Base-by-base conservation (phyloP, 2,113 vertebrate genomes). In the Equus quagga region DNA sequence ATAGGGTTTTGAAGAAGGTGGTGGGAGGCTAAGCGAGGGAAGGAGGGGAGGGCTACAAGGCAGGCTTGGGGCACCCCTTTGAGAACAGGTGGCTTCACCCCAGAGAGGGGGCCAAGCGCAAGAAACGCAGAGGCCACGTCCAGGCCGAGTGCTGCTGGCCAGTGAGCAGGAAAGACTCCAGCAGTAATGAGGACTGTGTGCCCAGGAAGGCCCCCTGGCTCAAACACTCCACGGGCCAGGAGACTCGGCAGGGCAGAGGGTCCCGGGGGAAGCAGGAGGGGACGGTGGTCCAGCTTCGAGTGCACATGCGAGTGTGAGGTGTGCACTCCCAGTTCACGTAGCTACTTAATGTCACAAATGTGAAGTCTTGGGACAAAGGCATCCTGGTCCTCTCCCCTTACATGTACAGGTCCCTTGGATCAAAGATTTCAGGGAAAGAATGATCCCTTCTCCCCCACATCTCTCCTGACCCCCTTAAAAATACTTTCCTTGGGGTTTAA, bases 141-240 rank as follows among this genome's bases (percentile, higher is more conserved):
- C 24, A 73, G 54, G 33, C 56, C n/a, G 4, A 72, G n/a, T 1
- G 9, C 1, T 46, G n/a, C 33, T 15, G 18, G 33, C 26, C 36
- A 36, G 60, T 31, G 14, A 90, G 96, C 94, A 97, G 86, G 14
- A 0, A 72, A 44, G 79, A 51, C 54, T 95, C 64, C 9, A 31
- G 13, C 3, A 44, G 62, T 33, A 92, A 75, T 70, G 94, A 95
- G 89, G 85, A 58, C 81, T 65, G 14, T 51, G 31, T 87, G 89
- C 85, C 89, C 65, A 60, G 96, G 91, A 94, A 95, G 60, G 8
- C 67, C 49, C 79, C 96, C 97, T 97, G 96, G 90, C 81, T 96
- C 97, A 95, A 56, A 79, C 94, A 96, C 60, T 75, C 73, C 54
- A 44, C 62, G 89, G 97, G 83, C 75, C 41, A 2, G 83, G 72